These are phyloP conservation scores for Gallirallus australis DNA, from an alignment of 2,797 vertebrate genomes.

Conservation along the genomic window DNA sequence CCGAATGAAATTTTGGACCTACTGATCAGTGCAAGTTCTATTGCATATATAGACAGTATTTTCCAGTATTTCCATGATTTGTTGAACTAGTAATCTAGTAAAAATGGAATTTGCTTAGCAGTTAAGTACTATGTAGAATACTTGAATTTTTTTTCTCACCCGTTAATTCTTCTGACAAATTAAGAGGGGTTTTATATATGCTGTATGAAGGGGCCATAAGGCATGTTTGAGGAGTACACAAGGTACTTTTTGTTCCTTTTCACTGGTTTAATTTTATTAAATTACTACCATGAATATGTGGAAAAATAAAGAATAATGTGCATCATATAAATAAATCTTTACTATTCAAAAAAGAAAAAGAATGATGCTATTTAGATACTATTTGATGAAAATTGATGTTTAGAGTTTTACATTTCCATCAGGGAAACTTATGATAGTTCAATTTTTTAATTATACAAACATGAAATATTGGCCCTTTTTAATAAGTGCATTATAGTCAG, in stretches of 20 bases:
- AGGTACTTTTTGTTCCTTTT: not conserved
- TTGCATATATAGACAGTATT: not conserved
- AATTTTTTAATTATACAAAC: not conserved
- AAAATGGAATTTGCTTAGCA: not conserved
- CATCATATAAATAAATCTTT: not conserved
- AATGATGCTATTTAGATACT: not conserved
- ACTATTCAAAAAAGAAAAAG: not conserved
- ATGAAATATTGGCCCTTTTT: not conserved
- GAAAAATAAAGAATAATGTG: not conserved
- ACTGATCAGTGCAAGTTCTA: not conserved
- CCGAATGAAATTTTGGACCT: not conserved
- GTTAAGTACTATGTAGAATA: not conserved
- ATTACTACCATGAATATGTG: not conserved
- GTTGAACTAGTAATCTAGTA: not conserved
- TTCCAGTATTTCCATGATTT: not conserved
- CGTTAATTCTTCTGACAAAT: not conserved
- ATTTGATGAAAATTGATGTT: not conserved
- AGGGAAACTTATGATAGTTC: not conserved
- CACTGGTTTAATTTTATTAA: not conserved
- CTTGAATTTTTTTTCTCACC: not conserved
- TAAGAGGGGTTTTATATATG: not conserved
- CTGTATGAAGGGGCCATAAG: not conserved
- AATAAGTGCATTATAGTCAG: constrained; percentile 28
- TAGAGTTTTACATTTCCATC: not conserved
- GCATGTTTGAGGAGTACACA: not conserved